Evolutionary conservation across 1,140 invertebrate genomes (phyloP).

Genomic region (Chlorops oryzae): DNA sequence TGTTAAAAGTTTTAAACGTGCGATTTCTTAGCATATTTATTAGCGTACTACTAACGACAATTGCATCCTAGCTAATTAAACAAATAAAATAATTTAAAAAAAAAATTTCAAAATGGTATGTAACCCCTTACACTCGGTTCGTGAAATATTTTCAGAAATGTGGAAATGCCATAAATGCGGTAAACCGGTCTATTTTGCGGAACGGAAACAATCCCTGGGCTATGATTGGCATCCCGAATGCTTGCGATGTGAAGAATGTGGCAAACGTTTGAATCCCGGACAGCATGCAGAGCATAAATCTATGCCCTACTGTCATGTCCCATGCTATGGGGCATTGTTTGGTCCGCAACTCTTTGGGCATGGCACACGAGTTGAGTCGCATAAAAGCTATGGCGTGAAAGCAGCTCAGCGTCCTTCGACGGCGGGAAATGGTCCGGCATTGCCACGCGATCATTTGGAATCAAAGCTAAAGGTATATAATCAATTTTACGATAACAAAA

Average conservation of each 20-base stretch:
- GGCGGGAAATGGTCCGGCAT: conserved; percentile 39
- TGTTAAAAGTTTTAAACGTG: too few species aligned
- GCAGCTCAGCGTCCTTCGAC: conserved; percentile 44
- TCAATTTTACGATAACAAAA: conserved; percentile 74
- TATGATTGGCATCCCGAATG: conserved; percentile 93
- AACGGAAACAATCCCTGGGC: conserved; percentile 83
- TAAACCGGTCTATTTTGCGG: conserved; percentile 83
- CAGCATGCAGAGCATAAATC: conserved; percentile 90
- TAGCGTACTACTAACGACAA: too few species aligned
- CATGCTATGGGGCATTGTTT: conserved; percentile 83
- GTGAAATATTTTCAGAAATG: too few species aligned
- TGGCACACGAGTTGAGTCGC: conserved; percentile 78
- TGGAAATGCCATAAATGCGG: conserved; percentile 84
- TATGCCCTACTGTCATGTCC: conserved; percentile 84
- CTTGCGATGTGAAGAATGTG: conserved; percentile 83
- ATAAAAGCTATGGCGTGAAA: conserved; percentile 76
- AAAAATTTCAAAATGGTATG: too few species aligned
- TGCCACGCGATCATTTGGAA: conserved; percentile 66
- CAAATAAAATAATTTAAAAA: too few species aligned
- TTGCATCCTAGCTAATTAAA: too few species aligned
- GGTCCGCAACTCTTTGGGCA: conserved; percentile 82
- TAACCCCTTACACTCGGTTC: too few species aligned
- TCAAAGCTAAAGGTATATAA: conserved; percentile 69
- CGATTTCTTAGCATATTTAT: too few species aligned
- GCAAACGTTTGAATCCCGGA: conserved; percentile 81